These are phyloP conservation scores for Idris sp. DNA, from an alignment of 1,140 invertebrate species.

Conservation along the genomic window DNA sequence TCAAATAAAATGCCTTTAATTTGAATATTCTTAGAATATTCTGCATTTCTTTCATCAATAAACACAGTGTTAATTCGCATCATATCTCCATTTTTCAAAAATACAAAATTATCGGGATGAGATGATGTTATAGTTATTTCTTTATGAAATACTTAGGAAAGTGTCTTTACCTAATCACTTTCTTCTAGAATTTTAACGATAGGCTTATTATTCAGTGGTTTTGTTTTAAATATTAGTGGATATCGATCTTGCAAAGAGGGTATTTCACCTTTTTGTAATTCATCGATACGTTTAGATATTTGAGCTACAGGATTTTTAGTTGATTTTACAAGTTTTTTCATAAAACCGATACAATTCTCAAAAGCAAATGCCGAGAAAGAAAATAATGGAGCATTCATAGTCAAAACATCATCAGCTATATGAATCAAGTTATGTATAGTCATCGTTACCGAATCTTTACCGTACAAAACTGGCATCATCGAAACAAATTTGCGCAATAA, in stretches of 20 bases:
- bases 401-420: background rate
- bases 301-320: constrained; percentile 1
- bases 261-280: constrained; percentile 8
- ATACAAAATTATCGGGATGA: constrained; percentile 1
- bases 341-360: constrained; percentile 14
- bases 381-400: constrained; percentile 4
- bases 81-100: constrained; percentile 1
- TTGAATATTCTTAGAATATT: background rate
- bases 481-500: constrained; percentile 13
- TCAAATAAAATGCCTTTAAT: background rate
- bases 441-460: constrained; percentile 9
- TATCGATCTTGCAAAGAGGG: background rate
- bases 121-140: background rate
- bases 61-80: background rate
- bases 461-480: constrained; percentile 12
- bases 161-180: background rate
- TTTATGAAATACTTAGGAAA: background rate
- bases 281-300: constrained; percentile 7
- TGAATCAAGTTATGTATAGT: constrained; percentile 12
- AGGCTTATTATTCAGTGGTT: background rate
- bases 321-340: constrained; percentile 15
- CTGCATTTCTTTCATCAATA: background rate
- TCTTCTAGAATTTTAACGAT: background rate
- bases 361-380: constrained; percentile 12
- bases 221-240: constrained; percentile 3